phyloP scores from a whole-genome alignment of 1,140 invertebrate species.

The Pseudoatta argentina region DNA sequence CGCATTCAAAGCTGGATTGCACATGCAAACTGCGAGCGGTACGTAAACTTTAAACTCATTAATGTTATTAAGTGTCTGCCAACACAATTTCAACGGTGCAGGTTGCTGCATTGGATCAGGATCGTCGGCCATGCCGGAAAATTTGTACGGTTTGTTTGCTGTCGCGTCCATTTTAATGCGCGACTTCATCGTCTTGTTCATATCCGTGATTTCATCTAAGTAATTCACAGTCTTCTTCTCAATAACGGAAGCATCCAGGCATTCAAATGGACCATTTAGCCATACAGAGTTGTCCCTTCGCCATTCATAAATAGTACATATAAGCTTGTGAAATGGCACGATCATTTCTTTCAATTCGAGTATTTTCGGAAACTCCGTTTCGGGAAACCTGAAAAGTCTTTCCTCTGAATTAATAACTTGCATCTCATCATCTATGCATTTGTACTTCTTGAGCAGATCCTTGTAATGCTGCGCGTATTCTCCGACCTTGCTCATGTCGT shows the following conservation, averaged over 20 bases:
- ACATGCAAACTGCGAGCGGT: constrained; percentile 89
- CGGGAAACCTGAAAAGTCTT: constrained; percentile 89
- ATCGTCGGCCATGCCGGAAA: constrained; percentile 87
- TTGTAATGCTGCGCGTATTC: constrained; percentile 86
- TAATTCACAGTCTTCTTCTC: constrained; percentile 85
- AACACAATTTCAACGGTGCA: constrained; percentile 88
- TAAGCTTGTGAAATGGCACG: constrained; percentile 82
- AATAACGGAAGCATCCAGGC: constrained; percentile 87
- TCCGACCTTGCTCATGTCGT: constrained; percentile 80
- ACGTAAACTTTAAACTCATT: constrained; percentile 89
- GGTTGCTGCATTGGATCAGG: constrained; percentile 87
- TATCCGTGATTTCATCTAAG: constrained; percentile 86
- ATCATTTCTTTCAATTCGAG: constrained; percentile 86
- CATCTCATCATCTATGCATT: constrained; percentile 87
- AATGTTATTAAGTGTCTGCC: constrained; percentile 87
- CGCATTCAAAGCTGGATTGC: constrained; percentile 89
- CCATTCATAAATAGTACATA: constrained; percentile 88
- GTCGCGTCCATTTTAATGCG: constrained; percentile 87
- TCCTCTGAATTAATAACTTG: constrained; percentile 90
- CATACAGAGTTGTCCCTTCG: constrained; percentile 89
- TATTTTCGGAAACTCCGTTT: constrained; percentile 89
- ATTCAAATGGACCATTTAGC: constrained; percentile 90
- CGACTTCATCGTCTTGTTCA: constrained; percentile 88
- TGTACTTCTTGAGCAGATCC: constrained; percentile 87
- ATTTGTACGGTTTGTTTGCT: constrained; percentile 84